These are phyloP conservation scores for Channa maculata DNA, from an alignment of 2,113 vertebrate species.

Conservation along the genomic window DNA sequence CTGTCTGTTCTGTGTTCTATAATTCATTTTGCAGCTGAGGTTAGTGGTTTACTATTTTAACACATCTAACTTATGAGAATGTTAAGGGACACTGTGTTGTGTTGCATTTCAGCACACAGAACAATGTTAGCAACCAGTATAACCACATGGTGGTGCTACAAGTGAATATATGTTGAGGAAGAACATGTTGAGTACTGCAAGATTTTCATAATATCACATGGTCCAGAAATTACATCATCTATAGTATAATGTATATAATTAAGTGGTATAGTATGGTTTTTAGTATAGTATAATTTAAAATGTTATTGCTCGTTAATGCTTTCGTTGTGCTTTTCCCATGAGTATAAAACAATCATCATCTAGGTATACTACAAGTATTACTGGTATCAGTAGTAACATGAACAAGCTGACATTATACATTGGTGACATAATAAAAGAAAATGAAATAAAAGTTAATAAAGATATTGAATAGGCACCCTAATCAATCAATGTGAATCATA, in stretches of 20 bases:
- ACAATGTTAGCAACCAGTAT: not conserved
- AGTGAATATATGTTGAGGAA: not conserved
- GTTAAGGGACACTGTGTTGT: no score
- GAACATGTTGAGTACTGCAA: not conserved
- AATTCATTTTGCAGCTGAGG: no score
- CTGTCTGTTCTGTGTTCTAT: no score
- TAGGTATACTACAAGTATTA: not conserved
- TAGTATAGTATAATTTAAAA: no score
- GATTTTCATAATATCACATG: not conserved
- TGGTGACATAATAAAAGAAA: not conserved
- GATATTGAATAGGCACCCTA: no score
- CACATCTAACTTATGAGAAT: no score
- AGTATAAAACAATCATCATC: not conserved
- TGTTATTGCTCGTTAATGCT: not conserved
- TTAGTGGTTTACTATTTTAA: no score
- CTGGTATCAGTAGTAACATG: not conserved
- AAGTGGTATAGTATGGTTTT: no score
- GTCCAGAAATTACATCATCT: not conserved
- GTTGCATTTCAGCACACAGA: no score
- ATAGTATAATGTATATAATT: no score
- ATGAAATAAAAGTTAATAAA: not conserved
- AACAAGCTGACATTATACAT: no score
- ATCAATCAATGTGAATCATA: not conserved
- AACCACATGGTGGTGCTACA: slow-evolving; percentile 26
- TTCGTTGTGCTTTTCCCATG: not conserved